Base-by-base conservation (phyloP, 1,140 invertebrate species). In the Diorhabda carinulata region DNA sequence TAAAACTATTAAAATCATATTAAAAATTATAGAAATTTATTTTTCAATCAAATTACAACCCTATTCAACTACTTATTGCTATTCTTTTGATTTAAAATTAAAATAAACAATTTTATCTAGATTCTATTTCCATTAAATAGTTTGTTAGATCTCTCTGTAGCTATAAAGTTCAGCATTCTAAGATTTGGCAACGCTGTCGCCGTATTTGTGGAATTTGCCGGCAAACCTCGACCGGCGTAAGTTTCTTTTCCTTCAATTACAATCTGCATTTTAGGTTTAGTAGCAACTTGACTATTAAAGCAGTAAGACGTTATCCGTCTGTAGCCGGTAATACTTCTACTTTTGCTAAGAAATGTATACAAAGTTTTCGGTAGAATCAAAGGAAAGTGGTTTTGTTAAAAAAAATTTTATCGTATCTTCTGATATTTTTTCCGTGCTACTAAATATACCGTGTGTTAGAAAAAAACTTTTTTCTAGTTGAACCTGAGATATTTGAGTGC, bases 331-430 rank as follows among this genome's bases (percentile, higher is more conserved):
- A 64, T 66, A 69, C 71, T 72, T 70, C 68, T 72, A 69, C 71
- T 72, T 70, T 69, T 72, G 67, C 66, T 77, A 79, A 81, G 79
- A 52, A 74, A 80, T 81, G 80, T 81, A 81, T 81, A 80, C 80
- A 77, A 78, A 78, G 78, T 77, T 79, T 76, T 74, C 74, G 70
- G 74, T 76, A 72, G 73, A 77, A 76, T 70, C 72, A 72, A 80
- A 81, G 79, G 77, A 80, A 75, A 77, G 79, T 79, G 76, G 78
- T 77, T 77, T 79, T 71, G 69, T 77, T 73, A 75, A 74, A 69
- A 74, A 75, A 70, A 67, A 75, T 70, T 67, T 75, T 64, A 76
- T 74, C 74, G 73, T 74, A 63, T 77, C 76, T 56, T 73, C 76
- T 59, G 69, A 69, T 52, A 73, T 78, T 69, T 74, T 74, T 74